Percentiles rank a stretch among this genome's conserved stretches.
Conservation (phyloP, 2,797 vertebrate species). For the Uromys caudimaculatus region DNA sequence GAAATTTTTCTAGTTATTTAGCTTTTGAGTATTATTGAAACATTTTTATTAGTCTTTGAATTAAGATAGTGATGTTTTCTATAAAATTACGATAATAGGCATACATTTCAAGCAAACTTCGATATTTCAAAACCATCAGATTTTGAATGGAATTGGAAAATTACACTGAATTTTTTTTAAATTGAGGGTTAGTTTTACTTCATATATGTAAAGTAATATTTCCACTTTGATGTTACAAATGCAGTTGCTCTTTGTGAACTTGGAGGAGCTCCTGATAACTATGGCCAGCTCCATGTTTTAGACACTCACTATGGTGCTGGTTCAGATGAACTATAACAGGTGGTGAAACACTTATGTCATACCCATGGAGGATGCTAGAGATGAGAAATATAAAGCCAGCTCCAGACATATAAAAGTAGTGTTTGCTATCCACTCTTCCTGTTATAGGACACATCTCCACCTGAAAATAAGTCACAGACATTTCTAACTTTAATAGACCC, state of each 20-base stretch:
- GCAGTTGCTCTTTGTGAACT: not conserved
- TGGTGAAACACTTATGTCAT: slow-evolving; percentile 38
- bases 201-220: slow-evolving; percentile 11
- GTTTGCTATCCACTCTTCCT: slow-evolving; percentile 70
- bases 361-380: not conserved
- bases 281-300: not conserved
- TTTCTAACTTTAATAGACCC: slow-evolving; percentile 66
- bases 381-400: slow-evolving; percentile 51
- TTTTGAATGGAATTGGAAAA: slow-evolving; percentile 4
- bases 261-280: not conserved
- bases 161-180: not conserved
- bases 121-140: not conserved
- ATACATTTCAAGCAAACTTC: not conserved
- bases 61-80: not conserved
- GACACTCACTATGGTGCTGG: slow-evolving; percentile 20
- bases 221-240: slow-evolving; percentile 44
- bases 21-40: slow-evolving; percentile 20
- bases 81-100: not conserved
- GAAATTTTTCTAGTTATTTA: not conserved
- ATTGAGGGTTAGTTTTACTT: slow-evolving; percentile 14
- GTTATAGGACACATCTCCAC: slow-evolving; percentile 64
- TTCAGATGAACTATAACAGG: slow-evolving; percentile 55
- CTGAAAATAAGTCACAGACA: slow-evolving; percentile 49
- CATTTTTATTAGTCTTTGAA: not conserved
- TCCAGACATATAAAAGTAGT: slow-evolving; percentile 67